Percentiles rank a stretch among this genome's conserved stretches.
Conservation (phyloP, 2,888 invertebrate genomes). For the Malachius bipustulatus region DNA sequence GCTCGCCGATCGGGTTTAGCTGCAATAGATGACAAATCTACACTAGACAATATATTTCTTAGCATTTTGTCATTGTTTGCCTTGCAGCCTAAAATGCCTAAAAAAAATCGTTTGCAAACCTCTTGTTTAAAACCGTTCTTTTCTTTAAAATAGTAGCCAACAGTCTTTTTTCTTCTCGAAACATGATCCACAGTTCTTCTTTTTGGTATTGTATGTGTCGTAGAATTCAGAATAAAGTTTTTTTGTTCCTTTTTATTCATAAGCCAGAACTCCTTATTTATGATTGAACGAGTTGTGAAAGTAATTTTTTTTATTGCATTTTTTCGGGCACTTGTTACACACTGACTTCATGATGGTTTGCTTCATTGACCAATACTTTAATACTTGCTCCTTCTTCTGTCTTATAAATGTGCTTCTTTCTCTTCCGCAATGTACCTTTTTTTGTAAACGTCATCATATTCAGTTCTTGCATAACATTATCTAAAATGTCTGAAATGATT, state of each 20-base stretch:
- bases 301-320: slow-evolving; percentile 1
- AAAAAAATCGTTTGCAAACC: slow-evolving; percentile 3
- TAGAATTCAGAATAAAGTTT: slow-evolving; percentile 1
- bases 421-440: slow-evolving; percentile 2
- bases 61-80: slow-evolving; percentile 1
- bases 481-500: slow-evolving; percentile 1
- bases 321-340: slow-evolving; percentile 2
- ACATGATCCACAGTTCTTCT: slow-evolving; percentile 2
- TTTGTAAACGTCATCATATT: slow-evolving; percentile 3
- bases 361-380: background rate
- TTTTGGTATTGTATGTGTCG: slow-evolving; percentile 2
- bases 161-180: slow-evolving; percentile 1
- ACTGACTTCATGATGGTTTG: slow-evolving; percentile 2
- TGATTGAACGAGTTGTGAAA: slow-evolving; percentile 1
- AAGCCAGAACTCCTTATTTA: slow-evolving; percentile 3
- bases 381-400: slow-evolving; percentile 1
- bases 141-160: background rate
- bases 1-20: slow-evolving; percentile 2
- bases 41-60: slow-evolving; percentile 1
- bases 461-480: slow-evolving; percentile 3
- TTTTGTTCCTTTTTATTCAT: slow-evolving; percentile 1
- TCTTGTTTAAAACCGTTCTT: slow-evolving; percentile 2
- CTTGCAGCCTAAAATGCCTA: slow-evolving; percentile 2
- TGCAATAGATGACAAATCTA: background rate
- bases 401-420: slow-evolving; percentile 2